Evolutionary conservation across 2,113 vertebrate genomes (phyloP).

Genomic region (Dasyprocta punctata): DNA sequence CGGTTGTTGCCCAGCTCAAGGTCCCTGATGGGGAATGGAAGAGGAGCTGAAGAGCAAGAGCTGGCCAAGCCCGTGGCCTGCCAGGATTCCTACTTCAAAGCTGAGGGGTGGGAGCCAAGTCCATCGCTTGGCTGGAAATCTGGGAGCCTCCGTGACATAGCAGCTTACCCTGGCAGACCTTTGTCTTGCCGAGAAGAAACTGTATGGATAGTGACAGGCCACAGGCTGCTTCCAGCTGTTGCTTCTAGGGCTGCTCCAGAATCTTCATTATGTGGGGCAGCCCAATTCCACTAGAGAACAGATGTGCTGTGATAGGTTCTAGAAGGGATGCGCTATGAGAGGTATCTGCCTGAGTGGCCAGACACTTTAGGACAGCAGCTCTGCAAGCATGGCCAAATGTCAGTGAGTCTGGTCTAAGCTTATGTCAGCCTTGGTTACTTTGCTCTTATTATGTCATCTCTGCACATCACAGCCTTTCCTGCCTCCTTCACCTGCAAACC

Average conservation of each 20-base stretch:
- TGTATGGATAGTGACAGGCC: not conserved
- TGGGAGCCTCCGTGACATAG: conserved; percentile 11
- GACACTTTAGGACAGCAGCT: not conserved
- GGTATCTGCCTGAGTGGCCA: not conserved
- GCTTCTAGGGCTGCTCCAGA: not conserved
- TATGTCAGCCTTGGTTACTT: not conserved
- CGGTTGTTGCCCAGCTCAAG: not conserved
- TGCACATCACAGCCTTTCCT: not conserved
- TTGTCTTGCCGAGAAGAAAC: conserved; percentile 7
- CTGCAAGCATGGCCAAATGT: not conserved
- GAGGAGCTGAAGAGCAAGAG: not conserved
- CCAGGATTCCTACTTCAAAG: conserved; percentile 56
- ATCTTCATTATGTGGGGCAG: not conserved
- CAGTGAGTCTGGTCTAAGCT: not conserved
- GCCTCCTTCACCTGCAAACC: not conserved
- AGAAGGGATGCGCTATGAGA: not conserved
- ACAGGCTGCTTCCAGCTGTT: conserved; percentile 8
- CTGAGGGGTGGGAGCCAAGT: not conserved
- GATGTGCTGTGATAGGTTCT: not conserved
- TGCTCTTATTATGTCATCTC: not conserved
- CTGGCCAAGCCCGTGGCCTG: not conserved
- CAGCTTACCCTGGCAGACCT: not conserved
- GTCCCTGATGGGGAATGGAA: not conserved
- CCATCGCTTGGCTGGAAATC: conserved; percentile 14
- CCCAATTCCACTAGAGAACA: not conserved